Base-by-base conservation (phyloP, 2,888 invertebrate genomes). In the Agrotis exclamationis region DNA sequence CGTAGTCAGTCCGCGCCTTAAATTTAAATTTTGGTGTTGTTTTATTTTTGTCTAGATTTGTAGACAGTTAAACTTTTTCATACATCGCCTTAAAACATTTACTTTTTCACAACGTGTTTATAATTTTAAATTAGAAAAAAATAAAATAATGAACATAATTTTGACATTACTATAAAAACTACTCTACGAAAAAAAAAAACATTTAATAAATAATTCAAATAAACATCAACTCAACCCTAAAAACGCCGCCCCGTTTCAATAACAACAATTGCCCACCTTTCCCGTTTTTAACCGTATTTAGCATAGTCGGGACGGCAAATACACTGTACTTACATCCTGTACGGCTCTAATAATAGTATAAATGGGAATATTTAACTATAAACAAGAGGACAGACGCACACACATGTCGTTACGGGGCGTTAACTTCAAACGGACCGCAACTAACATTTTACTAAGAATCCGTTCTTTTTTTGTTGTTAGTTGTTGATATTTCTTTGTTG, bases 401-500 rank as follows among this genome's bases (percentile, higher is more conserved):
- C 83, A 80, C 79, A 77, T 79, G 84, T 77, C 63, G 80, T 63
- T 65, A 83, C 79, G 86, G 76, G 57, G 74, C 86, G 78, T 87
- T 87, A 82, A 87, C 80, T 73, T 84, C 87, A 87, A 87, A 87
- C 84, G 76, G 84, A 81, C 79, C 87, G 86, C 78, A 70, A 81
- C 86, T 68, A 81, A 85, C 74, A 79, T 81, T 81, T 85, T 86
- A 87, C 86, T 83, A 65, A 76, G 86, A 80, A 80, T 74, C 58
- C 24, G 74, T 78, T 73, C n/a, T n/a, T n/a, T 72, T 80, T 77
- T 77, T 77, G 45, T 79, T 76, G 74, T 74, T 63, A 62, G 47
- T 73, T 75, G 70, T 64, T 81, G 72, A 63, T 51, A 63, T 72
- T 77, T 80, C 70, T 75, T 53, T 80, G 74, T 6, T 62, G 44